Percentiles rank a stretch among this genome's conserved stretches.
These are phyloP conservation scores for Podabrus alpinus DNA, from an alignment of 2,888 invertebrate species.

Conservation along the genomic window DNA sequence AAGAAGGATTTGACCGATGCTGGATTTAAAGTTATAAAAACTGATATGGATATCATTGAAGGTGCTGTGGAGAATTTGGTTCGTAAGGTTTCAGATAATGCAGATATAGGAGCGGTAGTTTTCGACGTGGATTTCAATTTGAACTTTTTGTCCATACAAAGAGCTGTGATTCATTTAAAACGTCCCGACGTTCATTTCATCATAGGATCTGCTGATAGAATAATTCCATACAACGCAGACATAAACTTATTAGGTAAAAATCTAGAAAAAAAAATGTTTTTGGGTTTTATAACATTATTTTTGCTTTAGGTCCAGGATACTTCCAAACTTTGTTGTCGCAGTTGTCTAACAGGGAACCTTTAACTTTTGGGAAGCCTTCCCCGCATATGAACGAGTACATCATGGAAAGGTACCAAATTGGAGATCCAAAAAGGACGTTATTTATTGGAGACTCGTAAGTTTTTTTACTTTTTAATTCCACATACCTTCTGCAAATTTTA, in stretches of 20 bases:
- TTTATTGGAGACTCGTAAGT: constrained; percentile 84
- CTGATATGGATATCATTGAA: constrained; percentile 1
- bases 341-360: constrained; percentile 53
- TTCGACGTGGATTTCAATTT: constrained; percentile 60
- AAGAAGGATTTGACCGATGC: constrained; percentile 4
- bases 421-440: constrained; percentile 67
- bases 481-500: no score
- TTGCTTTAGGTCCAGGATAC: constrained; percentile 53
- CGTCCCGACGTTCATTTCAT: constrained; percentile 61
- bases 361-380: constrained; percentile 60
- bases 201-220: constrained; percentile 58
- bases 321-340: constrained; percentile 56
- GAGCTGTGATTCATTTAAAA: constrained; percentile 56
- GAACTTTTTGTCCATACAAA: constrained; percentile 59
- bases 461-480: not conserved
- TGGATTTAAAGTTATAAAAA: not conserved
- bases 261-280: not conserved
- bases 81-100: constrained; percentile 49
- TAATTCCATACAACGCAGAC: constrained; percentile 51
- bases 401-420: constrained; percentile 62
- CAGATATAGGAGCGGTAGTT: constrained; percentile 62
- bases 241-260: constrained; percentile 52
- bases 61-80: constrained; percentile 23
- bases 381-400: constrained; percentile 56
- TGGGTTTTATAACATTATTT: not conserved